These are phyloP conservation scores for Arctia plantaginis DNA, from an alignment of 2,888 invertebrate species.

Conservation along the genomic window DNA sequence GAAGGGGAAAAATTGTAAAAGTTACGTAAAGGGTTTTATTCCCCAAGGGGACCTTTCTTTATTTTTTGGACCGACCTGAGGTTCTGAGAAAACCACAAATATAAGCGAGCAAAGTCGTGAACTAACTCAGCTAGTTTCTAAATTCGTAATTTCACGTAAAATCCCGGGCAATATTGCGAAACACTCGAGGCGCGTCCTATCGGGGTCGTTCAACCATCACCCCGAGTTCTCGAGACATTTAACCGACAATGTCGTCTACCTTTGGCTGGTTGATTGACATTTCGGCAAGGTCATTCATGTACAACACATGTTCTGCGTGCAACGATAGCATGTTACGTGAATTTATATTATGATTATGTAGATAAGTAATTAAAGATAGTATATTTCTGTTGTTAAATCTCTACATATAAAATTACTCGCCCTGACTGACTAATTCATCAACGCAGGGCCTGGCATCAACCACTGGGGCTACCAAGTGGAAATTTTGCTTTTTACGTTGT, in stretches of 20 bases:
- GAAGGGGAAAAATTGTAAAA: no score
- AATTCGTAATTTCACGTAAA: neutral
- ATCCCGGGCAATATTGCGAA: neutral
- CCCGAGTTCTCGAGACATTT: constrained; percentile 6
- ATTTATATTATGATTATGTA: neutral
- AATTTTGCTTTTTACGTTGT: no score
- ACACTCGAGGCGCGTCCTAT: constrained; percentile 7
- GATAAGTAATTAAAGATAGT: neutral
- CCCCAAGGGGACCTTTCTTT: no score
- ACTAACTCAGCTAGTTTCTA: neutral
- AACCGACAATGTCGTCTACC: constrained; percentile 19
- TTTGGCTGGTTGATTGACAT: constrained; percentile 20
- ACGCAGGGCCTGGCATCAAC: no score
- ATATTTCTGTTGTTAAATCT: neutral
- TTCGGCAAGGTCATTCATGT: constrained; percentile 22
- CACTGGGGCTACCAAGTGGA: no score
- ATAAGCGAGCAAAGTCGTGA: neutral
- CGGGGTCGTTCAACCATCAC: constrained; percentile 18
- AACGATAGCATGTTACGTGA: neutral
- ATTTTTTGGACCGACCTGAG: no score
- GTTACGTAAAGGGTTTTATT: no score
- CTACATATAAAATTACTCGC: no score
- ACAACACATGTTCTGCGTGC: constrained; percentile 21
- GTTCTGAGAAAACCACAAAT: no score
- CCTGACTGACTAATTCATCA: no score